A percentile compares a stretch with the other conserved stretches of the same genome.
Evolutionary conservation across 2,888 invertebrate genomes (phyloP).

Genomic region (Xanthorhoe designata): DNA sequence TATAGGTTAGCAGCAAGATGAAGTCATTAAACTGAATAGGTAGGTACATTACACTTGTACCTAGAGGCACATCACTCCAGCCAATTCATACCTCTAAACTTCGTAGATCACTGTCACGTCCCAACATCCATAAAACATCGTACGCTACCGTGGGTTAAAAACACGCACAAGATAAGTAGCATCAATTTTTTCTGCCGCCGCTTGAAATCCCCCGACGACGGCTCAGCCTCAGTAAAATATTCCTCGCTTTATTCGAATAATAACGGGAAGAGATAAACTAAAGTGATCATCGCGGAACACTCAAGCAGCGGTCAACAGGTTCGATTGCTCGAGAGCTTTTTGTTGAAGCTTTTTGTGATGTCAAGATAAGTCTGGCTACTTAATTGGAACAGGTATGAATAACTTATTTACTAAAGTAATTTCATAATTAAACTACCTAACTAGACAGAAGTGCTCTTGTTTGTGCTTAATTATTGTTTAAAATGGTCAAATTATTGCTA

Average conservation of each 20-base stretch:
- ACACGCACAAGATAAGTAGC: slow-evolving; percentile 74
- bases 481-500: not conserved
- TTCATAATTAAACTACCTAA: not conserved
- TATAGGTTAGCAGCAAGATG: not conserved
- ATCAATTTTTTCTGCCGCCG: slow-evolving; percentile 79
- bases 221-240: slow-evolving; percentile 69
- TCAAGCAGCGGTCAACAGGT: slow-evolving; percentile 38
- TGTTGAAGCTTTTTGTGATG: slow-evolving; percentile 12
- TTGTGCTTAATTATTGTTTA: not conserved
- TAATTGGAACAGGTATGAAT: not conserved
- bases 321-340: slow-evolving; percentile 19
- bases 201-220: slow-evolving; percentile 78
- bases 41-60: not conserved
- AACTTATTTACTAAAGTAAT: not conserved
- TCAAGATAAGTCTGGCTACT: not conserved
- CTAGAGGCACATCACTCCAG: slow-evolving; percentile 5
- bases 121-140: slow-evolving; percentile 70
- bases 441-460: not conserved
- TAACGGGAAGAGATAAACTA: slow-evolving; percentile 54
- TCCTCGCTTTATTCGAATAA: slow-evolving; percentile 80
- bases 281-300: slow-evolving; percentile 42
- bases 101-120: slow-evolving; percentile 40
- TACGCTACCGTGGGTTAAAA: slow-evolving; percentile 62
- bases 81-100: slow-evolving; percentile 21
- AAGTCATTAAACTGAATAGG: not conserved